A percentile compares a stretch with the other conserved stretches of the same genome.
Conservation (phyloP, 2,113 vertebrate species). For the Neodontobutis hainanensis region DNA sequence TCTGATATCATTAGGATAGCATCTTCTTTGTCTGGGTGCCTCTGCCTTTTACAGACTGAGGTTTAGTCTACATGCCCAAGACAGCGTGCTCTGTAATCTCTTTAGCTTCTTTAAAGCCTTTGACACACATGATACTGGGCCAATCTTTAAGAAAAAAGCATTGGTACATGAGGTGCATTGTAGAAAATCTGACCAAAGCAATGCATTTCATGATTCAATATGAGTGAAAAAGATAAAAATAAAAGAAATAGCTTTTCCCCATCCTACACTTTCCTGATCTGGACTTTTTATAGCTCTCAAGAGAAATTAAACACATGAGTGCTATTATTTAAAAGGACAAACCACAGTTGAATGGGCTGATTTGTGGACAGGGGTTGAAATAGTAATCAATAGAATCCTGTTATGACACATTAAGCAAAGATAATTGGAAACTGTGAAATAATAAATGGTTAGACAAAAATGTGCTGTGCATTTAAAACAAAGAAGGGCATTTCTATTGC, state of each 20-base stretch:
- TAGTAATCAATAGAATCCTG: slow-evolving; percentile 39
- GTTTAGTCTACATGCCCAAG: slow-evolving; percentile 53
- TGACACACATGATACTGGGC: slow-evolving; percentile 57
- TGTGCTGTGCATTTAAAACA: slow-evolving; percentile 18
- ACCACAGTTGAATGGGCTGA: slow-evolving; percentile 24
- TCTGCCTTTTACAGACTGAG: slow-evolving; percentile 41
- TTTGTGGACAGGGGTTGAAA: slow-evolving; percentile 22
- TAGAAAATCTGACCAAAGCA: slow-evolving; percentile 9
- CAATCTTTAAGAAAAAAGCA: slow-evolving; percentile 16
- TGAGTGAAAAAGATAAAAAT: slow-evolving; percentile 14
- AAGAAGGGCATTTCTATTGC: slow-evolving; percentile 15
- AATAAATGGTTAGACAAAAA: slow-evolving; percentile 10
- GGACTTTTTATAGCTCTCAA: slow-evolving; percentile 12
- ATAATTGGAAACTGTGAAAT: slow-evolving; percentile 37
- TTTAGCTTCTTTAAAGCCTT: slow-evolving; percentile 63
- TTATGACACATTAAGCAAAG: slow-evolving; percentile 36
- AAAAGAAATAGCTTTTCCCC: neutral
- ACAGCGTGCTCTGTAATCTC: slow-evolving; percentile 57
- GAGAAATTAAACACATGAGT: slow-evolving; percentile 15
- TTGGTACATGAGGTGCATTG: slow-evolving; percentile 22
- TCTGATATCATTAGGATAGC: slow-evolving; percentile 42
- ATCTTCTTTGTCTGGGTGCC: slow-evolving; percentile 42
- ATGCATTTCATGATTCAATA: slow-evolving; percentile 17
- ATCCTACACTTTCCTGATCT: neutral
- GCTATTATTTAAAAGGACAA: slow-evolving; percentile 30